Conservation (phyloP, 2,888 invertebrate species). For the Drosophila paucipuncta region DNA sequence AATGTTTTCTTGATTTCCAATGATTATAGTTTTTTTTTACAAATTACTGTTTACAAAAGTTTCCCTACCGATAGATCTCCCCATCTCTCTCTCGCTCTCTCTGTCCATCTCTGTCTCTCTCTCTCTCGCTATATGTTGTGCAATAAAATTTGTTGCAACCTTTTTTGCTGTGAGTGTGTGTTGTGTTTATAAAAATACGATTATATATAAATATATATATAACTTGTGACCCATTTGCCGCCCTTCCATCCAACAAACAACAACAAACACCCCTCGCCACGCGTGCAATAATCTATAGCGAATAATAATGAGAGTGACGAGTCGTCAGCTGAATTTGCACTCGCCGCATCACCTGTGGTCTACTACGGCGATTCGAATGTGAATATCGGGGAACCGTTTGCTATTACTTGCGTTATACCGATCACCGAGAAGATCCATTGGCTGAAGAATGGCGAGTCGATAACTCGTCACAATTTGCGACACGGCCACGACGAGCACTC, state of each 20-base stretch:
- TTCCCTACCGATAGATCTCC: constrained; percentile 4
- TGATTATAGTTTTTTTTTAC: constrained; percentile 36
- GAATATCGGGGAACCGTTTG: constrained; percentile 83
- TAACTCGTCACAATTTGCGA: constrained; percentile 84
- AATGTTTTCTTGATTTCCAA: constrained; percentile 48
- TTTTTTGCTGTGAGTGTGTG: constrained; percentile 39
- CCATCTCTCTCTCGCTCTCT: constrained; percentile 5
- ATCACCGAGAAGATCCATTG: constrained; percentile 84
- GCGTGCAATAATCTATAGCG: constrained; percentile 11
- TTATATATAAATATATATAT: constrained; percentile 11
- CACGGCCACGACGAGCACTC: constrained; percentile 85
- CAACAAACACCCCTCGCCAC: background rate
- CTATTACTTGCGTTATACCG: constrained; percentile 84
- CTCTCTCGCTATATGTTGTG: constrained; percentile 6
- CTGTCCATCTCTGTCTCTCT: constrained; percentile 1
- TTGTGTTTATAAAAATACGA: constrained; percentile 16
- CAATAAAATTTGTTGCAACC: constrained; percentile 31
- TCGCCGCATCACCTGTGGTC: constrained; percentile 69
- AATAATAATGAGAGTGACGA: constrained; percentile 68
- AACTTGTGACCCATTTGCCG: constrained; percentile 46
- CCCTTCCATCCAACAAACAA: background rate
- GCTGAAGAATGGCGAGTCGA: constrained; percentile 84
- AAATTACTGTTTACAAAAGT: constrained; percentile 15
- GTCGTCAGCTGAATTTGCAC: constrained; percentile 76
- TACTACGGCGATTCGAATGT: constrained; percentile 85